Percentiles rank a stretch among this genome's conserved stretches.
phyloP scores from a whole-genome alignment of 2,888 invertebrate species.

The Drosophila meridionalis region DNA sequence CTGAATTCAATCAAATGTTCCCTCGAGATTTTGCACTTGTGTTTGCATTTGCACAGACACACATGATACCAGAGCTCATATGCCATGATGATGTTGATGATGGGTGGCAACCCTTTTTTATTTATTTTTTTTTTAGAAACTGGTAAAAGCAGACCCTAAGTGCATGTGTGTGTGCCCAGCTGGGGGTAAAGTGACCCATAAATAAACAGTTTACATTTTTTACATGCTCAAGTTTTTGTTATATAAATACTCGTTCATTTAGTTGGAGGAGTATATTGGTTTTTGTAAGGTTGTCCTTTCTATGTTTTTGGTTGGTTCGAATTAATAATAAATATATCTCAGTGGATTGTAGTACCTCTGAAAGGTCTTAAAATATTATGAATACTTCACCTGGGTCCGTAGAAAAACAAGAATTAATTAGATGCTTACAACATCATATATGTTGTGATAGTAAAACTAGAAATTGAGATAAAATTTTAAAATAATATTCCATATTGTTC shows the following conservation, averaged over 20 bases:
- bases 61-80: slow-evolving; percentile 64
- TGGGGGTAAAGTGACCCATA: slow-evolving; percentile 78
- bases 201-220: slow-evolving; percentile 75
- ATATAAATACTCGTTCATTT: not conserved
- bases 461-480: no score
- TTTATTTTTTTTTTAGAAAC: slow-evolving; percentile 44
- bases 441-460: no score
- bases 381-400: no score
- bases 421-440: no score
- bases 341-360: no score
- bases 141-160: slow-evolving; percentile 60
- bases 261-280: not conserved
- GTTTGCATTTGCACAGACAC: slow-evolving; percentile 70
- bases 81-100: slow-evolving; percentile 25
- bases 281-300: not conserved
- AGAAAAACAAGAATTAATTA: no score
- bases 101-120: slow-evolving; percentile 68
- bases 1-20: slow-evolving; percentile 81
- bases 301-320: not conserved
- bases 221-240: slow-evolving; percentile 39
- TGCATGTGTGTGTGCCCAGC: slow-evolving; percentile 60
- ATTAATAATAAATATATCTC: no score
- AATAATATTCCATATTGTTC: no score
- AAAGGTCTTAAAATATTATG: no score
- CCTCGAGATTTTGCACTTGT: slow-evolving; percentile 73